Evolutionary conservation across 1,140 invertebrate genomes (phyloP), one percentile per base, ranked within the genome.

Genomic region (Gyrodactylus bullatarudis): DNA sequence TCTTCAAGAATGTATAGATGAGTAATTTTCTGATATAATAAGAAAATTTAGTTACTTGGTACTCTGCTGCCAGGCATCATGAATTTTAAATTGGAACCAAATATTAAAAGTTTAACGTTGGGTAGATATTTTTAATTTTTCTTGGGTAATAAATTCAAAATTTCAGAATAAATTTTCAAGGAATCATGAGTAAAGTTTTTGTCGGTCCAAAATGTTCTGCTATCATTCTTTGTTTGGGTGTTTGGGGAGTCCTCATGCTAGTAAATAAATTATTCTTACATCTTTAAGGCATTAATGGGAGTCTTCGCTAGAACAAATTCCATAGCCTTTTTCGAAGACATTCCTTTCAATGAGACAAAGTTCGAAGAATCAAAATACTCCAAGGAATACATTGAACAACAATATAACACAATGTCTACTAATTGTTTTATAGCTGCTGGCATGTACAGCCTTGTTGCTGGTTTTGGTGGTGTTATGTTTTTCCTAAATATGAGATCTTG

Each of bases 351-450:
- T 68, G 73, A 75, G 34, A 24, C 8, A 0, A 24, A 1, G 1
- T 75, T 27, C 68, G 73, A 25, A 71, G 21, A 71, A 22, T n/a
- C 16, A 25, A 23, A 74, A 23, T 34, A 20, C n/a, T 23, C 26
- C 1, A 23, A 0, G 0, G 73, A 34, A 19, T 74, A 74, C 26
- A 69, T 75, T 24, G 69, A 69, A 1, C 24, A 69, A 21, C 25
- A 69, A 19, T 75, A 75, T 22, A 68, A 74, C 19, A n/a, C 23
- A 23, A 27, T 22, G 0, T 74, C 74, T 71, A 74, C 27, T 19
- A 75, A 75, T 26, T 75, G 74, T 70, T 75, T 68, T 24, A 23
- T 74, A 1, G 74, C 74, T 16, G 74, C 74, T 21, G 74, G 73
- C 8, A 25, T 73, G 21, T 75, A 75, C 24, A 72, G 24, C 23